Base-by-base conservation (phyloP, 2,113 vertebrate species). In the Eudyptes chrysolophus region DNA sequence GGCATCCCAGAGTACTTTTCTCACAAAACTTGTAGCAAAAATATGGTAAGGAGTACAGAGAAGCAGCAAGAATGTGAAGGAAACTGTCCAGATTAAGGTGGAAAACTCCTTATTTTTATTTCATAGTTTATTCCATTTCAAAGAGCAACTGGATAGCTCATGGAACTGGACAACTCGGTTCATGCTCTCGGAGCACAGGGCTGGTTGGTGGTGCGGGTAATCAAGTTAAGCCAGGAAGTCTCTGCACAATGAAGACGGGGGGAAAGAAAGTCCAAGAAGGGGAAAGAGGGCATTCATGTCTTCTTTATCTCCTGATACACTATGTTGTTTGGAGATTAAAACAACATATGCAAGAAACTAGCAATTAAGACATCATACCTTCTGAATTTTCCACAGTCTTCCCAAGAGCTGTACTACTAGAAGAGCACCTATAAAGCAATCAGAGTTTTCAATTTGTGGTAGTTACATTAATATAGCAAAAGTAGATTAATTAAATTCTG, bases 371-470 rank as follows among this genome's bases (percentile, higher is more conserved):
- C 19, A 85, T 22, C 49, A 55, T 97, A 99, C 99, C 99, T 98
- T 97, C 92, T 84, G 76, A 15, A 68, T 81, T 92, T 81, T 98
- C 80, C 81, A 97, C 94, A 90, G 95, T 75, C 64, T 98, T 98
- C 84, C 97, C 98, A 75, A 85, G 42, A 65, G 97, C 62, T 93
- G 97, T 9, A 64, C 90, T 98, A 81, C 96, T 96, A 11, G 97
- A 97, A 89, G 98, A 99, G 92, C 94, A 97, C 94, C 99, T 99
- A 79, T 2, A 94, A 95, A 94, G 13, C 16, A 88, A 89, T 3
- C 51, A 87, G 13, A 54, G 6, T 9, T 24, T 77, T 60, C 8
- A 57, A 62, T 61, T 83, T 64, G 22, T 3, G 7, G 46, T 12
- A 58, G 5, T 27, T 12, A 70, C 17, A 20, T 38, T 7, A 86